Percentiles rank a stretch among this genome's conserved stretches.
Evolutionary conservation across 2,113 vertebrate genomes (phyloP).

Genomic region (Actinemys pallida): DNA sequence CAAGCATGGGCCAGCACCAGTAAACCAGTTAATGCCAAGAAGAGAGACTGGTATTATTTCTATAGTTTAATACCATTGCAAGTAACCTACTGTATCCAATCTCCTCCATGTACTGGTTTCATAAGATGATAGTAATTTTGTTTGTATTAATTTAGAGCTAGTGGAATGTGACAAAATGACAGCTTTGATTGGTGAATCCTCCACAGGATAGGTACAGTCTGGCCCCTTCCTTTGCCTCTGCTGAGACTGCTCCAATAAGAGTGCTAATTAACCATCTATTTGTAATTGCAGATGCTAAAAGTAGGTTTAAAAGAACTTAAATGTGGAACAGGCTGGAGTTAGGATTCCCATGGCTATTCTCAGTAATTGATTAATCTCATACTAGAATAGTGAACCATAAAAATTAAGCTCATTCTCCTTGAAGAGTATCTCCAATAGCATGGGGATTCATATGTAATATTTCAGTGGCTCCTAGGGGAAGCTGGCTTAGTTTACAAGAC

Average conservation of each 20-base stretch:
- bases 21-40: not conserved
- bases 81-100: not conserved
- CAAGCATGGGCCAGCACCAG: not conserved
- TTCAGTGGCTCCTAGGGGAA: not conserved
- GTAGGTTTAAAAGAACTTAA: not conserved
- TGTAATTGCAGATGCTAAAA: not conserved
- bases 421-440: not conserved
- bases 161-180: slow-evolving; percentile 19
- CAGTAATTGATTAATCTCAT: not conserved
- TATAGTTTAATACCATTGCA: not conserved
- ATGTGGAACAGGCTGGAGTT: not conserved
- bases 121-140: not conserved
- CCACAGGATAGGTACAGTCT: not conserved
- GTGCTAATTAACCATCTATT: accelerated
- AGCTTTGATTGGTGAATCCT: not conserved
- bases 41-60: not conserved
- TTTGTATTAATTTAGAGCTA: not conserved
- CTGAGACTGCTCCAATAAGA: not conserved
- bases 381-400: not conserved
- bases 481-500: not conserved
- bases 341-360: not conserved
- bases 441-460: not conserved
- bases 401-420: not conserved
- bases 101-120: accelerated
- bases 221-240: accelerated